These are phyloP conservation scores for Tinea semifulvella DNA, from an alignment of 2,888 invertebrate species.

Conservation along the genomic window DNA sequence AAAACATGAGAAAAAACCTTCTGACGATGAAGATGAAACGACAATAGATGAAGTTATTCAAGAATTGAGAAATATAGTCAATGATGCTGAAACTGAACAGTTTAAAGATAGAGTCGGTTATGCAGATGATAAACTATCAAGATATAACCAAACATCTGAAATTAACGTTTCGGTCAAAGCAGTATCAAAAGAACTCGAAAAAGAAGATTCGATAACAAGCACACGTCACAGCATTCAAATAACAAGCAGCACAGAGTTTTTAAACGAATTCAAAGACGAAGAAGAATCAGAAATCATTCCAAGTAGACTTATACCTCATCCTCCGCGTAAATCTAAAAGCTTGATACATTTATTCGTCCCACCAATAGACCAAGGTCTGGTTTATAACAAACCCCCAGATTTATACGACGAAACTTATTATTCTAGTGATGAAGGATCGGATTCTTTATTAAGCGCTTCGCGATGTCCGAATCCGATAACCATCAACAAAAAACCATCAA, in stretches of 20 bases:
- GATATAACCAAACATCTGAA: slow-evolving; percentile 52
- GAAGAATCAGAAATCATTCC: slow-evolving; percentile 78
- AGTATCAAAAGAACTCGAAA: slow-evolving; percentile 41
- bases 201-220: slow-evolving; percentile 63
- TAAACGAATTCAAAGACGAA: slow-evolving; percentile 50
- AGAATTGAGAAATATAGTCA: slow-evolving; percentile 84
- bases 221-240: slow-evolving; percentile 62
- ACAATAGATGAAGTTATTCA: slow-evolving; percentile 90
- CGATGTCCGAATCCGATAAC: slow-evolving; percentile 45
- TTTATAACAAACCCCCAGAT: slow-evolving; percentile 62
- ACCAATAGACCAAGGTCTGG: slow-evolving; percentile 65
- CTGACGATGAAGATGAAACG: slow-evolving; percentile 77
- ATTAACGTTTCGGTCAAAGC: slow-evolving; percentile 43
- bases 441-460: slow-evolving; percentile 74
- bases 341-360: slow-evolving; percentile 74
- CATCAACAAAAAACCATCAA: slow-evolving; percentile 36
- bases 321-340: slow-evolving; percentile 79
- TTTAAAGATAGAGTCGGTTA: slow-evolving; percentile 48
- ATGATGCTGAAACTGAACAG: slow-evolving; percentile 80
- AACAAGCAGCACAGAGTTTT: slow-evolving; percentile 52
- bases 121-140: slow-evolving; percentile 39
- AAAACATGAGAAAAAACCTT: slow-evolving; percentile 45
- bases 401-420: slow-evolving; percentile 67
- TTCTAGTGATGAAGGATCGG: slow-evolving; percentile 75
- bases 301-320: slow-evolving; percentile 80